A percentile compares a stretch with the other conserved stretches of the same genome.
phyloP scores from a whole-genome alignment of 2,797 vertebrate genomes.

The Oryzias sinensis region DNA sequence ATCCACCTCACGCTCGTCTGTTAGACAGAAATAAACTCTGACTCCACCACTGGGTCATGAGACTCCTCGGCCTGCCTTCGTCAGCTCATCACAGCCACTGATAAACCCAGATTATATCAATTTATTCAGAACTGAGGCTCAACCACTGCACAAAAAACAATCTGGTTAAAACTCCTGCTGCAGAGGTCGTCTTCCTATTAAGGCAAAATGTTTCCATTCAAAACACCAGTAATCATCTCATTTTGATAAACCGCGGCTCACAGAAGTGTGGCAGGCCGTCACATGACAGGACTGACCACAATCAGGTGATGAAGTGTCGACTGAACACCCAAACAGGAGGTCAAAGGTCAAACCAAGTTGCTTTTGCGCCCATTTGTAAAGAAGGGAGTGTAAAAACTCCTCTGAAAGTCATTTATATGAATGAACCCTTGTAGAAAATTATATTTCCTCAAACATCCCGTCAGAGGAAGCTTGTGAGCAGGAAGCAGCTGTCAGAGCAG shows the following conservation, averaged over 20 bases:
- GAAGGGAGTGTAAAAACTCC: no score
- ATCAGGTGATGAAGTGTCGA: constrained; percentile 16
- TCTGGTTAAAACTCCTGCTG: neutral
- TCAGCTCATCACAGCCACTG: neutral
- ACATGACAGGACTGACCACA: neutral
- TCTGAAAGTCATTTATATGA: neutral
- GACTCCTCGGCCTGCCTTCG: neutral
- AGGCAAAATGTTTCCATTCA: neutral
- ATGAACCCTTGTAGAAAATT: no score
- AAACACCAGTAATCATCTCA: neutral
- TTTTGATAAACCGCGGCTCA: neutral
- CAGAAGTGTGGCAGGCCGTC: neutral
- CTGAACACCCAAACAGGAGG: neutral
- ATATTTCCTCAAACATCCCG: neutral
- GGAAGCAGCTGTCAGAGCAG: neutral
- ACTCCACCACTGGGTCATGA: neutral
- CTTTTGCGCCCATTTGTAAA: neutral
- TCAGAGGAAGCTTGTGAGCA: neutral
- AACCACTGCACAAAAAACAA: neutral
- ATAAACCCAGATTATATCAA: neutral
- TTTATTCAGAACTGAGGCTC: neutral
- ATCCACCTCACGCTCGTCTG: constrained; percentile 9
- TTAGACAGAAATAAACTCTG: constrained; percentile 29
- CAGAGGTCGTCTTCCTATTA: no score
- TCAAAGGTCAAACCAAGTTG: constrained; percentile 8